These are phyloP conservation scores for Aphrophora alni DNA, from an alignment of 2,888 invertebrate species.

Conservation along the genomic window DNA sequence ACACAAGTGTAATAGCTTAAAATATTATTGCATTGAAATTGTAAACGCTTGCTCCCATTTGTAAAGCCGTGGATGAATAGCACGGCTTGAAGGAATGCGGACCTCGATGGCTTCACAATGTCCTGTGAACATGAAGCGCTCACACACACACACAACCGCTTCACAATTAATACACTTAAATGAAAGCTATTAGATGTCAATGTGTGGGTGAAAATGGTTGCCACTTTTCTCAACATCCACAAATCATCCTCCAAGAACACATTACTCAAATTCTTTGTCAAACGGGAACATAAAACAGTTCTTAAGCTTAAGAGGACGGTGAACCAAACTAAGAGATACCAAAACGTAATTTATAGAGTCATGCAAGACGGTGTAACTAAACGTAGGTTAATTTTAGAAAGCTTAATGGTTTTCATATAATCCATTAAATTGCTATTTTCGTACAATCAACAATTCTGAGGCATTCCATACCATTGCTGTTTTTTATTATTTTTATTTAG, in stretches of 20 bases:
- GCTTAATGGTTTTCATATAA: too few species aligned
- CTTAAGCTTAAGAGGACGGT: not conserved
- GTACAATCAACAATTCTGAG: too few species aligned
- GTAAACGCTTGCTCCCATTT: not conserved
- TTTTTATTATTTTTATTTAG: too few species aligned
- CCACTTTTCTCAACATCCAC: not conserved
- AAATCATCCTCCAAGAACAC: not conserved
- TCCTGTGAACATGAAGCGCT: not conserved
- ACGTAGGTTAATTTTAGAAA: too few species aligned
- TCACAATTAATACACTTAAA: not conserved
- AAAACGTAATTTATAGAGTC: too few species aligned
- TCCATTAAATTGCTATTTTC: too few species aligned
- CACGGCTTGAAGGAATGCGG: not conserved
- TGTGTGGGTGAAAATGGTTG: not conserved
- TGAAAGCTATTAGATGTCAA: not conserved
- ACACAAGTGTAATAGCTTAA: slow-evolving; percentile 3
- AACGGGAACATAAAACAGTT: not conserved
- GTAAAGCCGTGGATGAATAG: not conserved
- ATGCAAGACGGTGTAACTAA: too few species aligned
- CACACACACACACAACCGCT: not conserved
- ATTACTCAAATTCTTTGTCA: not conserved
- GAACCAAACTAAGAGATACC: too few species aligned
- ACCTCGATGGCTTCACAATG: not conserved
- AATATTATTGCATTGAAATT: slow-evolving; percentile 5
- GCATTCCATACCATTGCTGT: too few species aligned